Evolutionary conservation across 2,113 vertebrate species (phyloP).

Genomic region (Lycaon pictus): DNA sequence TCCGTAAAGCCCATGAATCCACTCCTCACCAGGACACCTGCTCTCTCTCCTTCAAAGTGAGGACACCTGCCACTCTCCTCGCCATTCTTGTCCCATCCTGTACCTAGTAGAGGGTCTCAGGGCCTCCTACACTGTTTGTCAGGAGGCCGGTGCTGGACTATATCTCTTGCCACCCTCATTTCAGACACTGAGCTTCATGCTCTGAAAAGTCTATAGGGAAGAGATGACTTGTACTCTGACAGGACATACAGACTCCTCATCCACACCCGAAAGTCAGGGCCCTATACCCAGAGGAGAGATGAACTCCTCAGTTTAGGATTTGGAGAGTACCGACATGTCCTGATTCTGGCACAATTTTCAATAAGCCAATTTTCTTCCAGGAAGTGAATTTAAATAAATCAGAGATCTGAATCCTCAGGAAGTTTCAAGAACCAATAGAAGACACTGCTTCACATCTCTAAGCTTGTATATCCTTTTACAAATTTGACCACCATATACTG

Average conservation of each 20-base stretch:
- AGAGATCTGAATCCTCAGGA: background rate
- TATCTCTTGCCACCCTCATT: background rate
- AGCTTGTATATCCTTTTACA: background rate
- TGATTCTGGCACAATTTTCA: background rate
- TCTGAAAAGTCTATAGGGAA: background rate
- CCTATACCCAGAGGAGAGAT: background rate
- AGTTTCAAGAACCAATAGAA: background rate
- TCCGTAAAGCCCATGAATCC: background rate
- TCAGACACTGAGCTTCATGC: no score
- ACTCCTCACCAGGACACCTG: background rate
- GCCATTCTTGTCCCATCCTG: background rate
- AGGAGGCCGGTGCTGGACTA: background rate
- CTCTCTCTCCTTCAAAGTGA: background rate
- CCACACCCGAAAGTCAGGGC: background rate
- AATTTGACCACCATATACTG: background rate
- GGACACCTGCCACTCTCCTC: background rate
- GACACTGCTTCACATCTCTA: background rate
- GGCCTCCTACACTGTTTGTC: no score
- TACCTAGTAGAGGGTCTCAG: background rate
- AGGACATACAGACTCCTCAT: background rate
- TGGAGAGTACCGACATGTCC: background rate
- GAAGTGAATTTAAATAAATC: background rate
- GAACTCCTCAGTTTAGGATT: background rate
- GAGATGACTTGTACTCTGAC: background rate
- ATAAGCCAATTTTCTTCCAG: background rate